Conservation (phyloP, 2,113 vertebrate species). For the Leuciscus idus region DNA sequence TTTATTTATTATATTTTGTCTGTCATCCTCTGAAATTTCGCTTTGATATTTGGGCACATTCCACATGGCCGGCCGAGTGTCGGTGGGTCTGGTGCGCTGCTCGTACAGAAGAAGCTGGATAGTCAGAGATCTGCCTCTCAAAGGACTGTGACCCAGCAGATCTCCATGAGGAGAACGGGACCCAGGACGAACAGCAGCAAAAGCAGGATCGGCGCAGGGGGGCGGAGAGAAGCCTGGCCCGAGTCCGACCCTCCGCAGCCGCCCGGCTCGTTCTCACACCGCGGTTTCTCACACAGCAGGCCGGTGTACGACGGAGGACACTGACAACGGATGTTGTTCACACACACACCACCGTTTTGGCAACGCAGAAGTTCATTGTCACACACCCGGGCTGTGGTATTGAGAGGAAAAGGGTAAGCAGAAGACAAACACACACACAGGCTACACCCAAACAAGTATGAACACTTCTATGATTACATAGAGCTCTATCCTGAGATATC, state of each 20-base stretch:
- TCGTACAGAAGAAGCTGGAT: conserved; percentile 42
- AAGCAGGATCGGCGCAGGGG: conserved; percentile 46
- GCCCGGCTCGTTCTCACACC: conserved; percentile 82
- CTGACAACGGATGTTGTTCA: conserved; percentile 88
- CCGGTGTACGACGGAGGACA: conserved; percentile 86
- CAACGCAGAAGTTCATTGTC: conserved; percentile 95
- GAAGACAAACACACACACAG: conserved; percentile 3
- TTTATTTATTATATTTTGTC: conserved; percentile 49
- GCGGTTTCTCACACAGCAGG: conserved; percentile 88
- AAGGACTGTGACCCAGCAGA: conserved; percentile 62
- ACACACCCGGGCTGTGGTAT: conserved; percentile 87
- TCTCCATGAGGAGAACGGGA: conserved; percentile 66
- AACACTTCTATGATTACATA: conserved; percentile 31
- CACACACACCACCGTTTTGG: conserved; percentile 92
- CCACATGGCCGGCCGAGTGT: conserved; percentile 69
- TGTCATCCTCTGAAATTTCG: conserved; percentile 70
- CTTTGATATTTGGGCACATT: conserved; percentile 68
- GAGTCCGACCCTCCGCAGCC: conserved; percentile 79
- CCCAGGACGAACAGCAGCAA: conserved; percentile 59
- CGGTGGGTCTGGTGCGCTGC: conserved; percentile 27
- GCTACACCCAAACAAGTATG: conserved; percentile 38
- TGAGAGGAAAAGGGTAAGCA: conserved; percentile 39
- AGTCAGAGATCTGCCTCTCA: conserved; percentile 57
- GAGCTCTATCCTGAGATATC: conserved; percentile 42
- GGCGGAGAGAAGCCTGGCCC: conserved; percentile 54